Evolutionary conservation across 2,888 invertebrate species (phyloP).

Genomic region (Rugalucina vietnamica): DNA sequence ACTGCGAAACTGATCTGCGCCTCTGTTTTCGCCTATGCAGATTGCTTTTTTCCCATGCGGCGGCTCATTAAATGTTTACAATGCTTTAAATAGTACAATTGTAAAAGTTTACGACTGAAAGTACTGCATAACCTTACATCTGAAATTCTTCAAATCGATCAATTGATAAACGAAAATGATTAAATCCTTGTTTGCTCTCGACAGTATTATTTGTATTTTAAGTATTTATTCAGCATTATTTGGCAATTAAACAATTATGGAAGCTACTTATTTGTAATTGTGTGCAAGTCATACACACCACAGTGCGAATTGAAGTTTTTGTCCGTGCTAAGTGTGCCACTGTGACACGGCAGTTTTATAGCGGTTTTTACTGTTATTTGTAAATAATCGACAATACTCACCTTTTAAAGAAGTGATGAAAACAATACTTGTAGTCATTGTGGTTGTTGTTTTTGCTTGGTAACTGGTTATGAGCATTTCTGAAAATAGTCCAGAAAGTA

Average conservation of each 20-base stretch:
- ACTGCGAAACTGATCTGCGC: no score
- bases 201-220: background rate
- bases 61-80: conserved; percentile 11
- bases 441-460: no score
- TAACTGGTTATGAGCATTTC: no score
- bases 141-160: conserved; percentile 1
- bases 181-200: background rate
- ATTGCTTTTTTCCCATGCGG: no score
- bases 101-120: background rate
- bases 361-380: no score
- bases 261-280: background rate
- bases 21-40: no score
- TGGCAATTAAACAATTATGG: background rate
- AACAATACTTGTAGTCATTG: no score
- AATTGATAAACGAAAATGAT: background rate
- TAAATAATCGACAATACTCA: no score
- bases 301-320: conserved; percentile 7
- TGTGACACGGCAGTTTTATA: conserved; percentile 9
- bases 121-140: conserved; percentile 7
- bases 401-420: no score
- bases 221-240: background rate
- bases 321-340: background rate
- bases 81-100: background rate
- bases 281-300: background rate
- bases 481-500: no score